A percentile compares a stretch with the other conserved stretches of the same genome.
phyloP scores from a whole-genome alignment of 2,797 vertebrate genomes.

The Lutjanus argentimaculatus region DNA sequence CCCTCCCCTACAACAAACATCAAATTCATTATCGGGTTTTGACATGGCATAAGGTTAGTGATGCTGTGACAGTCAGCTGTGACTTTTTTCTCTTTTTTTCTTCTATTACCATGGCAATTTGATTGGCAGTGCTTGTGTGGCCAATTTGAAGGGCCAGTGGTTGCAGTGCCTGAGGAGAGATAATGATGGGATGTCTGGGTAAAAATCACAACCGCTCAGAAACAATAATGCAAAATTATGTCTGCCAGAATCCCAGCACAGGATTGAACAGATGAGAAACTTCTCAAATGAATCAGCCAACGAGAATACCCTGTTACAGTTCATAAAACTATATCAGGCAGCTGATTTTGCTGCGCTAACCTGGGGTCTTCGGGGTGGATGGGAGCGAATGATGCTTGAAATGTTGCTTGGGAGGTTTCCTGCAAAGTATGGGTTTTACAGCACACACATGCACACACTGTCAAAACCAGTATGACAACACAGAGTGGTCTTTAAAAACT shows the following conservation, averaged over 20 bases:
- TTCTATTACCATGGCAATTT: conserved; percentile 57
- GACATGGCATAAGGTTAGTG: background rate
- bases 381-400: conserved; percentile 89
- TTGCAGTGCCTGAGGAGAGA: conserved; percentile 74
- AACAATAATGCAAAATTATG: conserved; percentile 35
- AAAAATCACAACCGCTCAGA: conserved; percentile 48
- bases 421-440: conserved; percentile 59
- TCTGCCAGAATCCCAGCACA: conserved; percentile 32
- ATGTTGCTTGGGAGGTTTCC: conserved; percentile 58
- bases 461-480: conserved; percentile 15
- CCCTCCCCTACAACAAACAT: conserved; percentile 65
- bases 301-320: conserved; percentile 7
- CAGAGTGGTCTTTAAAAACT: background rate
- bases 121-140: conserved; percentile 55
- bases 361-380: conserved; percentile 86
- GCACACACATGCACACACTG: conserved; percentile 36
- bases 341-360: conserved; percentile 76
- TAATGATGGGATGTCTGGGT: conserved; percentile 60
- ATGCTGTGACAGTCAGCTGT: background rate
- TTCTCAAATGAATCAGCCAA: conserved; percentile 11
- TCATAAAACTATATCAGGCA: background rate
- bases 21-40: conserved; percentile 16
- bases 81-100: conserved; percentile 6
- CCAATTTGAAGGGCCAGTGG: conserved; percentile 61
- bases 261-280: conserved; percentile 30